These are phyloP conservation scores for Plebejus anna DNA, from an alignment of 2,888 invertebrate species.

Conservation along the genomic window DNA sequence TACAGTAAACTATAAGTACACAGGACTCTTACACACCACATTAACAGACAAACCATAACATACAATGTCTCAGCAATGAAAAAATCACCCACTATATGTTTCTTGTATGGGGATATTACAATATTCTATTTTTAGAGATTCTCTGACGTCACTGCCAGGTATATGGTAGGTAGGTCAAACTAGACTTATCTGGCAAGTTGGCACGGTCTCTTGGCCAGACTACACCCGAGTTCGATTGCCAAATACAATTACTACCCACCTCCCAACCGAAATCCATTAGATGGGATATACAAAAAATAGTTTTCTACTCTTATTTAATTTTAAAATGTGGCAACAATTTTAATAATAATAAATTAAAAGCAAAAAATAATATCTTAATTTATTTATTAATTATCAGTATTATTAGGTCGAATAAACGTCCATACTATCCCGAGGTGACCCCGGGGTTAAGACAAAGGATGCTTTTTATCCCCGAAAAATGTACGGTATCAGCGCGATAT, in stretches of 20 bases:
- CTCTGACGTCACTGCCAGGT: constrained; percentile 26
- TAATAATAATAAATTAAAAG: too few species aligned
- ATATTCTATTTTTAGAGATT: background rate
- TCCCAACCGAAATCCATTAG: background rate
- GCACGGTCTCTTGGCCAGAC: constrained; percentile 12
- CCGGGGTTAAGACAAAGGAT: too few species aligned
- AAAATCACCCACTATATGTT: background rate
- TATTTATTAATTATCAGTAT: too few species aligned
- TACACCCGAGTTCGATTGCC: constrained; percentile 11
- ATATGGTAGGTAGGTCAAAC: constrained; percentile 18
- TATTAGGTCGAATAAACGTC: too few species aligned
- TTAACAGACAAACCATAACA: background rate
- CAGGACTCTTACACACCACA: too few species aligned
- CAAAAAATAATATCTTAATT: too few species aligned
- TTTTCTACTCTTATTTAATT: background rate
- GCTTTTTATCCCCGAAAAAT: too few species aligned
- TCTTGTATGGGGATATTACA: background rate
- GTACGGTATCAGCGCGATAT: too few species aligned
- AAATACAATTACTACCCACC: constrained; percentile 16
- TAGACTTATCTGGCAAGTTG: constrained; percentile 21
- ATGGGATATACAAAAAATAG: background rate
- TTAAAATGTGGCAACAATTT: too few species aligned
- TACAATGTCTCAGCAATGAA: background rate
- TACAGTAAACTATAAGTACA: too few species aligned
- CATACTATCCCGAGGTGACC: too few species aligned